Percentiles rank a stretch among this genome's conserved stretches.
Conservation (phyloP, 2,888 invertebrate genomes). For the Alsophila aescularia region DNA sequence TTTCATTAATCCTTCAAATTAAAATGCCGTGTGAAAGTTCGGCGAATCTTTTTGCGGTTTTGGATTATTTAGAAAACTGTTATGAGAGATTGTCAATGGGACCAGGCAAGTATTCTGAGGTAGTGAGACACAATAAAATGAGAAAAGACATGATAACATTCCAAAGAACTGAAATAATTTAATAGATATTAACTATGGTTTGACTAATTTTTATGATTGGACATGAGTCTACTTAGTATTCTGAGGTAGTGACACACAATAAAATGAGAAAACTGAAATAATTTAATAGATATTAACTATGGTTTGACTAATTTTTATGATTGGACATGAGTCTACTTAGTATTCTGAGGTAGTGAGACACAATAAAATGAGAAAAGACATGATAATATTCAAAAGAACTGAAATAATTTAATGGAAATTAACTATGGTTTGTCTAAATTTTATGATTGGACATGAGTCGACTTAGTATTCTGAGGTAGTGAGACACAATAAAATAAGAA, state of each 20-base stretch:
- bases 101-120: background rate
- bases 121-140: background rate
- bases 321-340: background rate
- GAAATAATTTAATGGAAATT: background rate
- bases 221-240: background rate
- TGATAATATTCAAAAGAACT: too few relatives aligned
- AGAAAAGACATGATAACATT: too few relatives aligned
- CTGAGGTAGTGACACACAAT: background rate
- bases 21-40: slow-evolving; percentile 42
- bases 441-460: too few relatives aligned
- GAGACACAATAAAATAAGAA: too few relatives aligned
- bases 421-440: background rate
- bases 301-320: background rate
- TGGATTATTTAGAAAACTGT: slow-evolving; percentile 4
- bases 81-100: background rate
- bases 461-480: background rate
- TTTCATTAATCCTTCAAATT: slow-evolving; percentile 28
- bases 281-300: background rate
- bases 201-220: too few relatives aligned
- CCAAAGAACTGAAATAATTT: too few relatives aligned
- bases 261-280: too few relatives aligned
- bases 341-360: background rate
- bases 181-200: background rate
- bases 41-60: slow-evolving; percentile 11
- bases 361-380: too few relatives aligned